Percentiles rank a stretch among this genome's conserved stretches.
Conservation (phyloP, 1,140 invertebrate species). For the Polypedilum pembai region DNA sequence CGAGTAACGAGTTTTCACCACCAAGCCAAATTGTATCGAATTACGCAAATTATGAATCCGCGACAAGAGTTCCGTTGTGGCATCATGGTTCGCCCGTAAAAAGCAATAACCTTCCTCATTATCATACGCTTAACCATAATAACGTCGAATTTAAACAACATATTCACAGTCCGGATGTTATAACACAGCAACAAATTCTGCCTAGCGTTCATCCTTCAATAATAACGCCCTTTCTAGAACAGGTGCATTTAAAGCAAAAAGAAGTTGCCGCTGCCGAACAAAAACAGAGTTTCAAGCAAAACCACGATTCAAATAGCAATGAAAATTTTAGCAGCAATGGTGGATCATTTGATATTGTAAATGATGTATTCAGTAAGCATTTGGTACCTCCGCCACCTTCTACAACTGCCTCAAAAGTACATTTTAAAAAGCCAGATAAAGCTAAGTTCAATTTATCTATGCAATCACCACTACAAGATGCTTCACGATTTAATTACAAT, state of each 20-base stretch:
- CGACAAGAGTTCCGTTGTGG: background rate
- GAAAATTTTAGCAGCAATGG: background rate
- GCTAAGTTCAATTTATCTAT: conserved; percentile 29
- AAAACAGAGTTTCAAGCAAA: background rate
- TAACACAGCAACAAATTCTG: background rate
- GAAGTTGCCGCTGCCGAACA: conserved; percentile 6
- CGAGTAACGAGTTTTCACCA: conserved; percentile 1
- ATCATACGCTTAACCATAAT: background rate
- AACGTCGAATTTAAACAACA: background rate
- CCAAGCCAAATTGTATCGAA: background rate
- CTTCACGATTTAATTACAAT: conserved; percentile 27
- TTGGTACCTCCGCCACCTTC: conserved; percentile 29
- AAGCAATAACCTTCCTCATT: background rate
- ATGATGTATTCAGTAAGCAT: conserved; percentile 29
- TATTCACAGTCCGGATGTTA: background rate
- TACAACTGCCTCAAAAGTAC: background rate
- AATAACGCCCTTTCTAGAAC: background rate
- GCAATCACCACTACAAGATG: conserved; percentile 30
- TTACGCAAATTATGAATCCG: background rate
- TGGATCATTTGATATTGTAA: conserved; percentile 13
- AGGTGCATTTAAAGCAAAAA: background rate
- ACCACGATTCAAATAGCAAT: background rate
- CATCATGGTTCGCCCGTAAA: background rate
- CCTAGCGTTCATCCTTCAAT: conserved; percentile 21
- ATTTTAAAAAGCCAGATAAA: conserved; percentile 26